Base-by-base conservation (phyloP, 2,888 invertebrate genomes). In the Drosophila formosana region DNA sequence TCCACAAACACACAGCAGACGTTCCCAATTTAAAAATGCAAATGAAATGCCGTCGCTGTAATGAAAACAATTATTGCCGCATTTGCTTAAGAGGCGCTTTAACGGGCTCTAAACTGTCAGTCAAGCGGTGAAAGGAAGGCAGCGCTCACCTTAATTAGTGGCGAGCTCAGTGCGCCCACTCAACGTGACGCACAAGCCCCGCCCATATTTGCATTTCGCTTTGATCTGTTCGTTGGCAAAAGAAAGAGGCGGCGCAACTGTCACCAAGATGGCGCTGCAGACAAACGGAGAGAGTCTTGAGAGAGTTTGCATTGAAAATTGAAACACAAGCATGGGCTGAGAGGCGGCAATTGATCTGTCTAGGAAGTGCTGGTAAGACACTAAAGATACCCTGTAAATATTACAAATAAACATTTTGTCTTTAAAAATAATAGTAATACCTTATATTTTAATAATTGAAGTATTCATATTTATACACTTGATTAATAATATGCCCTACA, bases 11-110 rank as follows among this genome's bases (percentile, higher is more conserved):
- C 23, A 55, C 39, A 66, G 39, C 13, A 41, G 39, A 58, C 37
- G 41, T 39, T 47, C 58, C 46, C 64, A 65, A 62, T 68, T 82
- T 51, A 58, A 70, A 68, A 57, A 85, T 85, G 88, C 83, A 82
- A 85, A 85, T 87, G 57, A 39, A 64, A 66, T 75, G 60, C 73
- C 75, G 66, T 52, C 51, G 53, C 52, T 66, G 61, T 74, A 89
- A 81, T 84, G 80, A 86, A 83, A 90, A 88, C 90, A 90, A 90
- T 90, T 91, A 91, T 80, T 82, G 82, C 88, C 78, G 82, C 87
- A 90, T 90, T 87, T 82, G 77, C 75, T 43, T 64, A 80, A 78
- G 78, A 85, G 90, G 57, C 72, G 73, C 75, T 89, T 88, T 88
- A 85, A 85, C 89, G 83, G 89, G 72, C 78, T 66, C 80, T 83